Evolutionary conservation across 2,888 invertebrate genomes (phyloP).

Genomic region (Drosophila infuscata): DNA sequence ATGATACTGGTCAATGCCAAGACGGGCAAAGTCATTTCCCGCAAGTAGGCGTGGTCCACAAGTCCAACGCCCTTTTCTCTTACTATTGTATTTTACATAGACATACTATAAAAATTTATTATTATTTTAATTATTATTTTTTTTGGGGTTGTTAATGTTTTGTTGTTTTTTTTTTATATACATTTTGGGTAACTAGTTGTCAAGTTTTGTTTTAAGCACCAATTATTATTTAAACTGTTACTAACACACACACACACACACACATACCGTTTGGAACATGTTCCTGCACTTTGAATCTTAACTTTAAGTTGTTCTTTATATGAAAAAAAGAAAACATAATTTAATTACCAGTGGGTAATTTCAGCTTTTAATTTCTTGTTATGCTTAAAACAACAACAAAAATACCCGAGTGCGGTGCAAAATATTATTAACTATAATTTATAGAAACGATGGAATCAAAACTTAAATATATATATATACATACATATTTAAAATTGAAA

Average conservation of each 20-base stretch:
- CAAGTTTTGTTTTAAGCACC: slow-evolving; percentile 39
- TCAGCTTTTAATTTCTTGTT: slow-evolving; percentile 27
- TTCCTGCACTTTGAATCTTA: slow-evolving; percentile 69
- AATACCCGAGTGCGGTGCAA: slow-evolving; percentile 28
- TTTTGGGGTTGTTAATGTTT: slow-evolving; percentile 56
- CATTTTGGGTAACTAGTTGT: slow-evolving; percentile 32
- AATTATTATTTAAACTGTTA: slow-evolving; percentile 61
- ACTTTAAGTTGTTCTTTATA: slow-evolving; percentile 29
- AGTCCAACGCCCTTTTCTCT: slow-evolving; percentile 3
- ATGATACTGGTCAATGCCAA: slow-evolving; percentile 85
- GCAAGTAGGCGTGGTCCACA: slow-evolving; percentile 75
- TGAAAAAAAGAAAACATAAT: background rate
- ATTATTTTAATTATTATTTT: slow-evolving; percentile 26
- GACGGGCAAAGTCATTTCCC: slow-evolving; percentile 84
- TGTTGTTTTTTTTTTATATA: slow-evolving; percentile 40
- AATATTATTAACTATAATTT: slow-evolving; percentile 31
- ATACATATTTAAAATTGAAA: slow-evolving; percentile 21
- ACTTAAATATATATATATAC: slow-evolving; percentile 9
- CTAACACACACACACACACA: slow-evolving; percentile 53
- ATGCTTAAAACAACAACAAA: slow-evolving; percentile 5
- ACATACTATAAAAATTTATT: slow-evolving; percentile 18
- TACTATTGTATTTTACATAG: slow-evolving; percentile 48
- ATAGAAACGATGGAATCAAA: slow-evolving; percentile 31
- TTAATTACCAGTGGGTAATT: slow-evolving; percentile 14
- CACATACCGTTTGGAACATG: slow-evolving; percentile 67